phyloP scores from a whole-genome alignment of 1,140 invertebrate genomes.

The Lucilia cuprina region DNA sequence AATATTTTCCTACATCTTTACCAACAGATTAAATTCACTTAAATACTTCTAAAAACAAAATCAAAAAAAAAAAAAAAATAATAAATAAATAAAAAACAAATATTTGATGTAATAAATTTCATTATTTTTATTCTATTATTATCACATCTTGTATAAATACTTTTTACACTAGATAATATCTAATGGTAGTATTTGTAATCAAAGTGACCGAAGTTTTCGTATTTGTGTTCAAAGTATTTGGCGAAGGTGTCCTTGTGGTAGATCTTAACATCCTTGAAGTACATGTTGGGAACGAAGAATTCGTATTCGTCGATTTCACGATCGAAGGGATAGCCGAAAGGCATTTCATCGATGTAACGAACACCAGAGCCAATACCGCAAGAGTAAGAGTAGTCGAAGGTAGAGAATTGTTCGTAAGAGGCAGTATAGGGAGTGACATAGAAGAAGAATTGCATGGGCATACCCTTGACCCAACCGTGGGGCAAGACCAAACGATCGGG shows the following conservation, averaged over 20 bases:
- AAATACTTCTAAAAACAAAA: too few relatives aligned
- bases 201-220: conserved; percentile 34
- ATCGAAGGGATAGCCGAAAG: conserved; percentile 64
- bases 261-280: conserved; percentile 66
- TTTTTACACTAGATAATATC: not conserved
- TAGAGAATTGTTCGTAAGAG: conserved; percentile 49
- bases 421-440: conserved; percentile 63
- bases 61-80: too few relatives aligned
- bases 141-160: too few relatives aligned
- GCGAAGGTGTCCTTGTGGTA: conserved; percentile 64
- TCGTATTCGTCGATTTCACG: conserved; percentile 60
- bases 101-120: too few relatives aligned
- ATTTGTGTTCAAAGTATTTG: conserved; percentile 39
- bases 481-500: conserved; percentile 66
- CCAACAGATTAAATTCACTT: too few relatives aligned
- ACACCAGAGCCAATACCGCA: conserved; percentile 55
- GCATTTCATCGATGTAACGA: conserved; percentile 50
- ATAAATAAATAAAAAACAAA: too few relatives aligned
- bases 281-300: conserved; percentile 61
- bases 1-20: too few relatives aligned
- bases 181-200: conserved; percentile 31
- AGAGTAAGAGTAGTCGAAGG: conserved; percentile 49
- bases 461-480: conserved; percentile 66
- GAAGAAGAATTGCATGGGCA: conserved; percentile 67
- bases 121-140: too few relatives aligned